A percentile compares a stretch with the other conserved stretches of the same genome.
Evolutionary conservation across 1,140 invertebrate genomes (phyloP).

Genomic region (Drosophila funebris): DNA sequence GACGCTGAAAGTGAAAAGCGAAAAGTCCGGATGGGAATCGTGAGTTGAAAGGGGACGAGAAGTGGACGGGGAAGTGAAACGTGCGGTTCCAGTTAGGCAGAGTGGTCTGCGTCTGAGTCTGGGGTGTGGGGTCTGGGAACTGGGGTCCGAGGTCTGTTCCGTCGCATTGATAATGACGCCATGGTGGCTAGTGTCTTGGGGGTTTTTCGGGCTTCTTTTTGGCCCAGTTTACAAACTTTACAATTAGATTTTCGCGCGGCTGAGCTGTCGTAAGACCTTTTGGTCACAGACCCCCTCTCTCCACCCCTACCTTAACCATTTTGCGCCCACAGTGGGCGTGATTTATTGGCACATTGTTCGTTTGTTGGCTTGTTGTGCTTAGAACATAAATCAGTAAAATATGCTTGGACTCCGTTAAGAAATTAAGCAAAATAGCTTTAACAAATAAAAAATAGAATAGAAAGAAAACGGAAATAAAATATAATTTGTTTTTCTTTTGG

Average conservation of each 20-base stretch:
- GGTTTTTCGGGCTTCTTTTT: conserved; percentile 49
- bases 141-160: conserved; percentile 24
- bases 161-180: conserved; percentile 59
- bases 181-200: conserved; percentile 35
- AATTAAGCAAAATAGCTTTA: conserved; percentile 35
- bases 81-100: conserved; percentile 22
- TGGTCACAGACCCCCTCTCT: conserved; percentile 4
- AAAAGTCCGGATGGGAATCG: neutral
- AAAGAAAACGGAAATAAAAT: conserved; percentile 9
- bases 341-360: conserved; percentile 67
- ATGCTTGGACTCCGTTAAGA: conserved; percentile 41
- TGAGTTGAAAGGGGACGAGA: neutral
- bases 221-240: conserved; percentile 70
- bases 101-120: neutral
- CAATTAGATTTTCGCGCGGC: conserved; percentile 69
- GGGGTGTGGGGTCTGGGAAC: neutral
- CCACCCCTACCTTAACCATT: neutral
- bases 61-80: conserved; percentile 4
- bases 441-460: conserved; percentile 11
- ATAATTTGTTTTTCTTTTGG: conserved; percentile 10
- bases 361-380: conserved; percentile 43
- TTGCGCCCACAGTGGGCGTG: conserved; percentile 32
- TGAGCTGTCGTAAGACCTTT: conserved; percentile 37
- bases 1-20: conserved; percentile 13
- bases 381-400: conserved; percentile 65